These are phyloP conservation scores for Excalfactoria chinensis DNA, from an alignment of 2,113 vertebrate species.

Conservation along the genomic window DNA sequence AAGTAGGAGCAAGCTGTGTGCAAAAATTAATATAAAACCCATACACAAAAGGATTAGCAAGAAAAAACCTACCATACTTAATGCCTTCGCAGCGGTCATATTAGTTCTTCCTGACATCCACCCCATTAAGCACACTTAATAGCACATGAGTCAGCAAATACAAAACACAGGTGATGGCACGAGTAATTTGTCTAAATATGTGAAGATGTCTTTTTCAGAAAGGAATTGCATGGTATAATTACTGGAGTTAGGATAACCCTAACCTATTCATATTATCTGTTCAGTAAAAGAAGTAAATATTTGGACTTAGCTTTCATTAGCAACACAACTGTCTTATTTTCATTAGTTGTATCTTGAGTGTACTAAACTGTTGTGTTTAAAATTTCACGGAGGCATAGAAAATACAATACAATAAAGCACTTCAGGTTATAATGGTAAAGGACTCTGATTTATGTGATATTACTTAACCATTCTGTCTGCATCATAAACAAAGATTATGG, in stretches of 20 bases:
- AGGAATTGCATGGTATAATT: neutral
- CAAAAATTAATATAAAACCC: neutral
- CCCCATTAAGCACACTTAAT: neutral
- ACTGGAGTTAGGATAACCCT: neutral
- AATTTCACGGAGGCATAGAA: neutral
- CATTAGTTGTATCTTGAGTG: neutral
- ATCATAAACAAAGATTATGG: constrained; percentile 66
- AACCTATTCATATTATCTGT: neutral
- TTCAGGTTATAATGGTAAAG: constrained; percentile 20
- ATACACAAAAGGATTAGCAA: neutral
- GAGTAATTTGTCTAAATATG: neutral
- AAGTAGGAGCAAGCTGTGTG: neutral
- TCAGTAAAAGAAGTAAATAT: neutral
- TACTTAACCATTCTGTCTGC: constrained; percentile 43
- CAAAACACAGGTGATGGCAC: constrained; percentile 1
- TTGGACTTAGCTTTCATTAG: neutral
- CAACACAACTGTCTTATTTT: neutral
- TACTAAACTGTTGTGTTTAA: neutral
- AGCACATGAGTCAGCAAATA: constrained; percentile 31
- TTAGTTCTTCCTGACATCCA: neutral
- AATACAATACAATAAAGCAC: neutral
- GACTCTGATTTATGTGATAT: constrained; percentile 60
- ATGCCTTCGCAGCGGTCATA: neutral
- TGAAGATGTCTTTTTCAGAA: neutral
- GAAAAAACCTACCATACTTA: neutral